Base-by-base conservation (phyloP, 2,797 vertebrate species). In the Oreochromis mossambicus region DNA sequence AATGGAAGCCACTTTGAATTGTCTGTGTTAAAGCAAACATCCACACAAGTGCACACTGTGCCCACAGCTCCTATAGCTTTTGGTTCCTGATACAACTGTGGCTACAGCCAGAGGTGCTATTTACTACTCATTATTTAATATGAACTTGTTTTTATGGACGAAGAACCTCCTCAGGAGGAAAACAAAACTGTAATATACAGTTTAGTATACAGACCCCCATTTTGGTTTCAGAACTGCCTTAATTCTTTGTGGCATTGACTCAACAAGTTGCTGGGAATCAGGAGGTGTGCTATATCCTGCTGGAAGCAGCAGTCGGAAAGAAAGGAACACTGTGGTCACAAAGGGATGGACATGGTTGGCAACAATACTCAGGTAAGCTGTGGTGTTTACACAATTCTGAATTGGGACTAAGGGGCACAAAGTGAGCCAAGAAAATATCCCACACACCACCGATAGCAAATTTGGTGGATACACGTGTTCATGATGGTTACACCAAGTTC, bases 21-120 rank as follows among this genome's bases (percentile, higher is more conserved):
- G 73, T 86, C 77, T 80, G 52, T 36, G 75, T 79, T 38, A 68
- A 80, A 84, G 54, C 78, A 83, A 82, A 75, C 41, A 80, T n/a
- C 5, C 15, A 81, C 51, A 85, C 41, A 58, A 83, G 81, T 24
- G 55, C 43, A 58, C 55, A 3, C 17, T 77, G 73, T 51, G 77
- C 56, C 73, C 76, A 66, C 41, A 1, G 48, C 17, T 36, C 55
- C 73, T 43, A 48, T 41, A 55, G 36, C 66, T 52, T 58, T 82
- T 51, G 68, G 58, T 81, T 68, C 24, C 80, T 80, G 82, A 80
- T 82, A 81, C 56, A 66, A 80, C 34, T 48, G 75, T 58, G 11
- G 38, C 15, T 78, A 50, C 34, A 77, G 79, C 66, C 80, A 26
- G 50, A 77, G 32, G 51, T 38, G 36, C 70, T 79, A 55, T 24